Percentiles rank a stretch among this genome's conserved stretches.
phyloP scores from a whole-genome alignment of 1,140 invertebrate species.

The Diploscapter pachys region DNA sequence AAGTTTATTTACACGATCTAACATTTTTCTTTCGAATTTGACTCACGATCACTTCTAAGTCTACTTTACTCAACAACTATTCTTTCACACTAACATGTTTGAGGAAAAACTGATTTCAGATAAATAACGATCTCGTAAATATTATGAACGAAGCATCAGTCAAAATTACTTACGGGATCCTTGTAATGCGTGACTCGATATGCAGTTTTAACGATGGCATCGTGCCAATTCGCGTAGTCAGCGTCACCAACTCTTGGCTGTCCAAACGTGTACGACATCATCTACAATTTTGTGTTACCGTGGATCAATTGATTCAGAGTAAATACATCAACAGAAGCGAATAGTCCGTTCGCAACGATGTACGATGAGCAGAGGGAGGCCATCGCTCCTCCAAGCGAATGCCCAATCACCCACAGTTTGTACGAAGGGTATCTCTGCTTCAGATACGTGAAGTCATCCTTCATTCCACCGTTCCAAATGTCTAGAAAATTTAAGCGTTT shows the following conservation, averaged over 20 bases:
- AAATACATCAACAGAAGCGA: neutral
- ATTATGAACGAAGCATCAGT: too few relatives aligned
- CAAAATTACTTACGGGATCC: too few relatives aligned
- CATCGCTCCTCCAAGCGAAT: conserved; percentile 36
- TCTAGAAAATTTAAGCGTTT: neutral
- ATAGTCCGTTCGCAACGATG: conserved; percentile 13
- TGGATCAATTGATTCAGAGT: neutral
- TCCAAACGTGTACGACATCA: conserved; percentile 17
- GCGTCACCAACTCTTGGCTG: conserved; percentile 30
- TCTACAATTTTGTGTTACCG: conserved; percentile 3
- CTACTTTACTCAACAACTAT: too few relatives aligned
- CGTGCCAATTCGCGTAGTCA: conserved; percentile 18
- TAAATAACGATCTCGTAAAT: too few relatives aligned
- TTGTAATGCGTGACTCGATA: too few relatives aligned
- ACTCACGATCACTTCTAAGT: too few relatives aligned
- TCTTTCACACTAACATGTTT: too few relatives aligned
- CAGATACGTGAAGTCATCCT: conserved; percentile 24
- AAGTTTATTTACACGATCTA: too few relatives aligned
- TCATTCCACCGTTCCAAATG: conserved; percentile 42
- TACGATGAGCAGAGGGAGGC: conserved; percentile 25
- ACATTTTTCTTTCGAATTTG: too few relatives aligned
- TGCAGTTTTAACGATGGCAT: neutral
- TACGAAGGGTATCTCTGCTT: conserved; percentile 33
- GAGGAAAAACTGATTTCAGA: too few relatives aligned
- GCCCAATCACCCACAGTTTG: conserved; percentile 35